Percentiles rank a stretch among this genome's conserved stretches.
Evolutionary conservation across 2,113 vertebrate genomes (phyloP).

Genomic region (Panthera leo): DNA sequence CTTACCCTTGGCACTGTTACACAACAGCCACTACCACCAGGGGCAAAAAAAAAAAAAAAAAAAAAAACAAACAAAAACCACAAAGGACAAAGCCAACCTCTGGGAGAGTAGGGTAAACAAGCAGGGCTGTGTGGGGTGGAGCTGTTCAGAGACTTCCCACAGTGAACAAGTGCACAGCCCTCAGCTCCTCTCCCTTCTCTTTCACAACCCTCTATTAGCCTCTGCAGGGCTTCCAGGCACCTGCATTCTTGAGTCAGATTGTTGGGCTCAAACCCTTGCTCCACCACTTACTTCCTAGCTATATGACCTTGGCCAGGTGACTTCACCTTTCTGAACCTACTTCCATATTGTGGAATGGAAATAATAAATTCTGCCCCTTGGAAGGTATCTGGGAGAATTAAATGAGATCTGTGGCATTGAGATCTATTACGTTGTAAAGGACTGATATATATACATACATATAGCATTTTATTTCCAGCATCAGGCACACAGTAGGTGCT

Average conservation of each 20-base stretch:
- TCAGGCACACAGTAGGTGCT: slow-evolving; percentile 39
- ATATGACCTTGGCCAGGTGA: slow-evolving; percentile 37
- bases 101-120: background rate
- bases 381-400: slow-evolving; percentile 26
- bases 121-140: slow-evolving; percentile 16
- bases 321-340: slow-evolving; percentile 47
- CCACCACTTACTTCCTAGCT: slow-evolving; percentile 43
- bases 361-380: background rate
- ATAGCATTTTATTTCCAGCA: background rate
- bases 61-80: background rate
- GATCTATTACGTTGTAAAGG: background rate
- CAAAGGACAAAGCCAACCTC: background rate
- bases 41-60: slow-evolving; percentile 32
- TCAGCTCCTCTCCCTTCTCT: background rate
- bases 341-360: background rate
- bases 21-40: background rate
- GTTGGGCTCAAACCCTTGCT: background rate
- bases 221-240: background rate
- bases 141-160: slow-evolving; percentile 43
- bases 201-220: slow-evolving; percentile 41
- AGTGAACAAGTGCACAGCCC: background rate
- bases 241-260: slow-evolving; percentile 25
- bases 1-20: background rate
- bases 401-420: background rate
- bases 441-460: background rate